Percentiles rank a stretch among this genome's conserved stretches.
Evolutionary conservation across 2,113 vertebrate species (phyloP).

Genomic region (Mesitornis unicolor): DNA sequence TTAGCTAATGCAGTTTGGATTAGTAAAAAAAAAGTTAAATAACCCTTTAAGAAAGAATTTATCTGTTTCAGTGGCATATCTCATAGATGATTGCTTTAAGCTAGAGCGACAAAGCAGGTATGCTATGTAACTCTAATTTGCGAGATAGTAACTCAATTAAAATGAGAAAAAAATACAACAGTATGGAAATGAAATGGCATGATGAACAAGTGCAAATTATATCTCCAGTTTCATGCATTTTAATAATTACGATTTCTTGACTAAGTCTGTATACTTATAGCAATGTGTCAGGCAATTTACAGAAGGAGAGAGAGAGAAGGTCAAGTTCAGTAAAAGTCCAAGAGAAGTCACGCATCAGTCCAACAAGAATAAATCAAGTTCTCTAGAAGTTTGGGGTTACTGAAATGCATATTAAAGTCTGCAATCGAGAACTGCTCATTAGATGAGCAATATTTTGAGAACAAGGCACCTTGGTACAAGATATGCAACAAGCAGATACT

Average conservation of each 20-base stretch:
- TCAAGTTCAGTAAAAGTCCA: not conserved
- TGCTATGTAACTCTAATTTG: not conserved
- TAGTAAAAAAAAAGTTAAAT: not conserved
- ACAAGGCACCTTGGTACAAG: not conserved
- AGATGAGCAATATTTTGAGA: not conserved
- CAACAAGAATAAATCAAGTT: not conserved
- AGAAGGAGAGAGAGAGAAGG: not conserved
- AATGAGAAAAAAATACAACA: not conserved
- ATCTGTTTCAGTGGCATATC: not conserved
- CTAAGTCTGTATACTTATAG: not conserved
- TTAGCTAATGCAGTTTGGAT: not conserved
- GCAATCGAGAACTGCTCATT: fast-evolving
- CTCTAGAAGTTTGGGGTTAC: not conserved
- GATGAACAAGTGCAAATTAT: slow-evolving; percentile 14
- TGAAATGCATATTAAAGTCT: not conserved
- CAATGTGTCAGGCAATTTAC: not conserved
- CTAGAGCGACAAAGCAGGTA: not conserved
- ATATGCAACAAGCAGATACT: too few species aligned
- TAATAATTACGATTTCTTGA: slow-evolving; percentile 18
- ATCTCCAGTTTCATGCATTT: not conserved
- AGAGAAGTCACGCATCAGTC: not conserved
- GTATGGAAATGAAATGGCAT: not conserved
- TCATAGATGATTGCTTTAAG: not conserved
- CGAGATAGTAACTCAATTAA: slow-evolving; percentile 17
- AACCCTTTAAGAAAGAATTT: not conserved